These are phyloP conservation scores for Melikaiella ostensackeni DNA, from an alignment of 2,888 invertebrate genomes.

Conservation along the genomic window DNA sequence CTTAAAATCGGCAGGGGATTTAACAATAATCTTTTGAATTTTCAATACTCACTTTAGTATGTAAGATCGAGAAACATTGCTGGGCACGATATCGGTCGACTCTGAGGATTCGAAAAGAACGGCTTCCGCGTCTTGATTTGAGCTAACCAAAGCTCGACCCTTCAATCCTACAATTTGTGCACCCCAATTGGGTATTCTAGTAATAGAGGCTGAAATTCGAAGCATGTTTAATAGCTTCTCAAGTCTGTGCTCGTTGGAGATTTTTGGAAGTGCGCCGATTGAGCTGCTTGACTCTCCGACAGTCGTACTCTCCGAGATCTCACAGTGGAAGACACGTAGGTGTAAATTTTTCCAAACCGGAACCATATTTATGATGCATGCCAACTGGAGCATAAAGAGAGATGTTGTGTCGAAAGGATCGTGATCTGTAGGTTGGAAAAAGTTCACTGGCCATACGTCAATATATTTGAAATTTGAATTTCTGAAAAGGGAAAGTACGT, in stretches of 20 bases:
- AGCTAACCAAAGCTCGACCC: constrained; percentile 69
- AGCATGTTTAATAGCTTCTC: constrained; percentile 88
- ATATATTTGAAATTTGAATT: constrained; percentile 86
- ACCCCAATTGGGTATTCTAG: constrained; percentile 84
- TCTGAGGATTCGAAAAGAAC: constrained; percentile 64
- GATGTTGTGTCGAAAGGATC: constrained; percentile 94
- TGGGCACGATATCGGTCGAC: constrained; percentile 70
- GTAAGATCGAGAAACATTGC: constrained; percentile 78
- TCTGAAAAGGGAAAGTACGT: constrained; percentile 72
- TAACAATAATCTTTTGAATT: too few relatives aligned
- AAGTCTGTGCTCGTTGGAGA: constrained; percentile 78
- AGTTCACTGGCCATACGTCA: constrained; percentile 98
- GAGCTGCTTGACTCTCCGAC: constrained; percentile 76
- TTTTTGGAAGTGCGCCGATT: constrained; percentile 71
- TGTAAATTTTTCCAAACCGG: constrained; percentile 91
- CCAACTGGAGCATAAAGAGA: constrained; percentile 96
- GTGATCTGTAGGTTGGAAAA: constrained; percentile 87
- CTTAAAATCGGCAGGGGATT: too few relatives aligned
- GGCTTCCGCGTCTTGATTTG: constrained; percentile 66
- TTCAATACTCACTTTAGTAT: constrained; percentile 77
- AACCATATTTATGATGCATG: constrained; percentile 96
- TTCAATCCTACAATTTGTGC: constrained; percentile 78
- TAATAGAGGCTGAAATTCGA: constrained; percentile 91
- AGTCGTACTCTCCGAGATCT: constrained; percentile 75
- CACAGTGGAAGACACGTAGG: constrained; percentile 93